Conservation (phyloP, 2,113 vertebrate species). For the Salvelinus alpinus region DNA sequence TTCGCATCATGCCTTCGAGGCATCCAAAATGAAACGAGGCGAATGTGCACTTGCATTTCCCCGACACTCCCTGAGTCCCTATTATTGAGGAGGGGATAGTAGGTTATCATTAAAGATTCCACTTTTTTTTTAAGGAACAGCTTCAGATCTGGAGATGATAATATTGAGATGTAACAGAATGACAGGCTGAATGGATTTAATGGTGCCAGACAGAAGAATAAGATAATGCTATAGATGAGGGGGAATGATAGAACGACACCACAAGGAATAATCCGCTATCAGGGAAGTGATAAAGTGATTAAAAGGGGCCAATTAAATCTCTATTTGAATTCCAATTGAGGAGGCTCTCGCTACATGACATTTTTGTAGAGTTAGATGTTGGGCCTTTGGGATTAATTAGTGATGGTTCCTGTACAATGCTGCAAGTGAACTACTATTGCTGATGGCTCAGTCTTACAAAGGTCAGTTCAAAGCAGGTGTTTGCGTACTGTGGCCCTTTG, state of each 20-base stretch:
- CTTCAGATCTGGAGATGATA: slow-evolving; percentile 44
- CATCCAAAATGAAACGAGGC: slow-evolving; percentile 53
- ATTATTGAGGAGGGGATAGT: slow-evolving; percentile 7
- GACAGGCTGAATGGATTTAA: slow-evolving; percentile 43
- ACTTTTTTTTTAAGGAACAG: slow-evolving; percentile 26
- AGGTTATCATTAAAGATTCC: slow-evolving; percentile 32
- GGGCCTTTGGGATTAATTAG: slow-evolving; percentile 45
- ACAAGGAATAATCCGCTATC: slow-evolving; percentile 60
- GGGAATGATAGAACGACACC: slow-evolving; percentile 50
- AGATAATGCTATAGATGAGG: slow-evolving; percentile 37
- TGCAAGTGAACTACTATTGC: background rate
- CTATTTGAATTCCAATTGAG: slow-evolving; percentile 53
- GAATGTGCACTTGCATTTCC: slow-evolving; percentile 2
- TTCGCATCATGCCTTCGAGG: slow-evolving; percentile 21
- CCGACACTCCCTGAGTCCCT: too few relatives aligned
- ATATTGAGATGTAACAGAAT: slow-evolving; percentile 33
- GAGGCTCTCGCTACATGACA: slow-evolving; percentile 40
- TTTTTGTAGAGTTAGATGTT: slow-evolving; percentile 38
- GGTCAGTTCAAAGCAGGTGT: background rate
- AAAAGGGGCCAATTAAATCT: slow-evolving; percentile 56
- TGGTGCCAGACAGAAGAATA: slow-evolving; percentile 14
- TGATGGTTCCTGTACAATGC: slow-evolving; percentile 33
- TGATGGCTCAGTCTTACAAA: background rate
- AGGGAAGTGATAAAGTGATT: slow-evolving; percentile 62
- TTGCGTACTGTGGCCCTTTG: background rate